Evolutionary conservation across 2,888 invertebrate species (phyloP).

Genomic region (Andrena flavipes): DNA sequence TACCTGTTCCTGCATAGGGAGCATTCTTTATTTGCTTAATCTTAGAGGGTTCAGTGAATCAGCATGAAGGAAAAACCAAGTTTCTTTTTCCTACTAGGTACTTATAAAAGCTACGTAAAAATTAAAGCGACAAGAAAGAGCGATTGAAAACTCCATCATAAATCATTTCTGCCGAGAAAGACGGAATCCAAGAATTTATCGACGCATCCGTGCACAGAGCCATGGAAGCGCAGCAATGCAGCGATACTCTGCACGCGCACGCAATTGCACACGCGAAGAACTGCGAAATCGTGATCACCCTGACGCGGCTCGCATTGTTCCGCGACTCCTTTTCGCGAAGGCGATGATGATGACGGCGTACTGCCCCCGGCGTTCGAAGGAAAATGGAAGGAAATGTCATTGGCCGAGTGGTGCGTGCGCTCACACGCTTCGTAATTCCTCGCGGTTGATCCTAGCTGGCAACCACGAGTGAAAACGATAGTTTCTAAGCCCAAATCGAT

Average conservation of each 20-base stretch:
- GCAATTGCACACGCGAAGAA: constrained; percentile 49
- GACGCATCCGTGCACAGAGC: not conserved
- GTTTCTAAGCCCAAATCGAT: constrained; percentile 2
- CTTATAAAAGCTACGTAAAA: too few relatives aligned
- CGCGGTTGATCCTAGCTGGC: constrained; percentile 39
- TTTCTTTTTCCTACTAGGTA: too few relatives aligned
- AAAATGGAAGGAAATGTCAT: constrained; percentile 50
- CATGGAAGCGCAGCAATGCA: constrained; percentile 21
- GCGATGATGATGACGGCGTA: constrained; percentile 56
- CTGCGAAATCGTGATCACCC: constrained; percentile 55
- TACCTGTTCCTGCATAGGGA: too few relatives aligned
- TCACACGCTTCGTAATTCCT: constrained; percentile 11
- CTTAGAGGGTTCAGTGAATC: too few relatives aligned
- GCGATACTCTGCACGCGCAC: constrained; percentile 27
- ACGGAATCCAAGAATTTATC: constrained; percentile 38
- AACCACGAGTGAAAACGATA: constrained; percentile 6
- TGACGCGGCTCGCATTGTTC: constrained; percentile 39
- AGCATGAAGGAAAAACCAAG: too few relatives aligned
- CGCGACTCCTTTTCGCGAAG: constrained; percentile 48
- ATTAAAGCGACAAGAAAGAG: too few relatives aligned
- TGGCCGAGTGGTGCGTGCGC: constrained; percentile 49
- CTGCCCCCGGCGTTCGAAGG: constrained; percentile 40
- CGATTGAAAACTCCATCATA: too few relatives aligned
- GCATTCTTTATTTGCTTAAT: too few relatives aligned
- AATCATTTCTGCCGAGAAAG: too few relatives aligned